Evolutionary conservation across 2,113 vertebrate genomes (phyloP).

Genomic region (Thymallus thymallus): DNA sequence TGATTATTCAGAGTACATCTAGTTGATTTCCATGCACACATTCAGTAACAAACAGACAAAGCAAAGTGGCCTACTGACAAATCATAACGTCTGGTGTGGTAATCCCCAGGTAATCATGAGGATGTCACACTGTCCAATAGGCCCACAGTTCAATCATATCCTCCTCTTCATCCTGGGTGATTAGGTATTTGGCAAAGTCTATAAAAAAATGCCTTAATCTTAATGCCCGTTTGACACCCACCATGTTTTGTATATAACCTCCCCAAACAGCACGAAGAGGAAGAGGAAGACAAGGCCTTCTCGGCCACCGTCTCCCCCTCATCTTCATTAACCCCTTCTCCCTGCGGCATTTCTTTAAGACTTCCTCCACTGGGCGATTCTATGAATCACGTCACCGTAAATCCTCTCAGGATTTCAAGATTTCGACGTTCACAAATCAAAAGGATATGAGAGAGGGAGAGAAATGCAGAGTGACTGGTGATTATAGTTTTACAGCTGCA

Average conservation of each 20-base stretch:
- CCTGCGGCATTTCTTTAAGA: conserved; percentile 55
- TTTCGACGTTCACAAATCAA: too few relatives aligned
- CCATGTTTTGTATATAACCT: conserved; percentile 68
- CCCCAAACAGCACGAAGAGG: conserved; percentile 45
- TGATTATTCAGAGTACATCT: too few relatives aligned
- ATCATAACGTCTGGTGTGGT: background rate
- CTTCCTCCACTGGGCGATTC: background rate
- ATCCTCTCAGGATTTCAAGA: too few relatives aligned
- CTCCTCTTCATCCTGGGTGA: conserved; percentile 60
- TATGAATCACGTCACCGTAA: too few relatives aligned
- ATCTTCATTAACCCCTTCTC: too few relatives aligned
- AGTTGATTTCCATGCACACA: too few relatives aligned
- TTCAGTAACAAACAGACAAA: too few relatives aligned
- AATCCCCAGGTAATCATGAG: background rate
- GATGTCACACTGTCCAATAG: background rate
- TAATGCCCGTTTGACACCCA: conserved; percentile 58
- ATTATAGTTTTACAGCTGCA: background rate
- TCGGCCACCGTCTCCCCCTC: too few relatives aligned
- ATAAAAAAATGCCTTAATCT: conserved; percentile 44
- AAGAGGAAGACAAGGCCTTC: conserved; percentile 54
- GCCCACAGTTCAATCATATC: conserved; percentile 64
- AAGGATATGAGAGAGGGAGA: background rate
- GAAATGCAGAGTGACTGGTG: background rate
- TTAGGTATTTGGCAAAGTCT: conserved; percentile 47
- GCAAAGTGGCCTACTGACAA: background rate